phyloP scores from a whole-genome alignment of 2,797 vertebrate species.

The Anolis apletophallus region DNA sequence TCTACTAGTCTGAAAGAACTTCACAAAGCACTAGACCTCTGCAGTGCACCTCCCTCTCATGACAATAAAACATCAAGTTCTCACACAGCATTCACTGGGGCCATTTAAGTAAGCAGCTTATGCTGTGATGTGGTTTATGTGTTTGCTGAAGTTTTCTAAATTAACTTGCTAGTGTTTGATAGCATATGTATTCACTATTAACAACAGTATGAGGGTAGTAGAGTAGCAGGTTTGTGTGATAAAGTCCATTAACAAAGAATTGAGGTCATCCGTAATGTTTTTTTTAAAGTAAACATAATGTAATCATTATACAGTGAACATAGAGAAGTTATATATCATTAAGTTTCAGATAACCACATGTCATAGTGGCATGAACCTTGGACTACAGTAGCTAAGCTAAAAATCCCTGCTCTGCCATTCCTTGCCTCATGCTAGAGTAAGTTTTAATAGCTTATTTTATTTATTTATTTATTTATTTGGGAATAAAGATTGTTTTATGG shows the following conservation, averaged over 20 bases:
- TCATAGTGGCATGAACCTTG: too few species aligned
- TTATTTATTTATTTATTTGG: background rate
- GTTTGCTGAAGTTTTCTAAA: conserved; percentile 58
- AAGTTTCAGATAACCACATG: too few species aligned
- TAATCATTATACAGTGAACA: too few species aligned
- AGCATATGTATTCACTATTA: too few species aligned
- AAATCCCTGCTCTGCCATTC: background rate
- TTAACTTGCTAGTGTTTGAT: background rate
- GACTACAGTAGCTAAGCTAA: background rate
- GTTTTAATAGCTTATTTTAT: background rate
- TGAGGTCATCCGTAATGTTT: too few species aligned
- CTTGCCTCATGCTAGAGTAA: background rate
- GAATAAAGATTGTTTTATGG: background rate
- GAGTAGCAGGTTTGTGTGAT: too few species aligned
- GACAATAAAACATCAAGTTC: too few species aligned
- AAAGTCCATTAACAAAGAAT: too few species aligned
- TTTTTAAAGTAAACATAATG: too few species aligned
- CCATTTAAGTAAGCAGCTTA: background rate
- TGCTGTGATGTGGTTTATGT: conserved; percentile 13
- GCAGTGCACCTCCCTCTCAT: background rate
- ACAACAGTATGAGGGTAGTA: too few species aligned
- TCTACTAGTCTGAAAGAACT: background rate
- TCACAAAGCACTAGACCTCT: background rate
- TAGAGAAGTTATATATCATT: too few species aligned
- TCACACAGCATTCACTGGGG: background rate